Evolutionary conservation across 2,797 vertebrate genomes (phyloP).

Genomic region (Sebastes itinus): DNA sequence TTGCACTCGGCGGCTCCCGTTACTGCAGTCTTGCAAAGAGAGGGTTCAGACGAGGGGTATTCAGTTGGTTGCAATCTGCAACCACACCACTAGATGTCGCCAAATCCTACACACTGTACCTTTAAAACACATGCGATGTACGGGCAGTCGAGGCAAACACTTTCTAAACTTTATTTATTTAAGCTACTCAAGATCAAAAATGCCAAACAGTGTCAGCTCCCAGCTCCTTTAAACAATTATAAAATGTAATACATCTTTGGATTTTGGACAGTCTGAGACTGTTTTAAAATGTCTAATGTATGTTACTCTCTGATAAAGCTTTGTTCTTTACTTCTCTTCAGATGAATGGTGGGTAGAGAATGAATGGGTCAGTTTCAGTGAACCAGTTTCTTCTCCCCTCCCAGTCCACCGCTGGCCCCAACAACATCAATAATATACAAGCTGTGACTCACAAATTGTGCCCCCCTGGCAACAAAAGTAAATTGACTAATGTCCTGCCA

Average conservation of each 20-base stretch:
- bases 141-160: not conserved
- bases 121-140: not conserved
- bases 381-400: constrained; percentile 1
- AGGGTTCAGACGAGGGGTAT: too few relatives aligned
- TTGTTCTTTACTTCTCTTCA: not conserved
- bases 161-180: not conserved
- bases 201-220: not conserved
- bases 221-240: not conserved
- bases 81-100: too few relatives aligned
- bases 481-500: constrained; percentile 37
- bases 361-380: constrained; percentile 1
- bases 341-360: not conserved
- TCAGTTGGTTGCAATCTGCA: too few relatives aligned
- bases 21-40: too few relatives aligned
- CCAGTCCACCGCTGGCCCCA: not conserved
- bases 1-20: too few relatives aligned
- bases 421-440: constrained; percentile 55
- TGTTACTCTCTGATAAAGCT: not conserved
- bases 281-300: not conserved
- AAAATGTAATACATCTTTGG: not conserved
- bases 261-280: not conserved
- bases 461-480: constrained; percentile 23
- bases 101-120: too few relatives aligned
- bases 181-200: not conserved
- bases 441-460: constrained; percentile 17